Evolutionary conservation across 2,888 invertebrate species (phyloP).

Genomic region (Elegia similella): DNA sequence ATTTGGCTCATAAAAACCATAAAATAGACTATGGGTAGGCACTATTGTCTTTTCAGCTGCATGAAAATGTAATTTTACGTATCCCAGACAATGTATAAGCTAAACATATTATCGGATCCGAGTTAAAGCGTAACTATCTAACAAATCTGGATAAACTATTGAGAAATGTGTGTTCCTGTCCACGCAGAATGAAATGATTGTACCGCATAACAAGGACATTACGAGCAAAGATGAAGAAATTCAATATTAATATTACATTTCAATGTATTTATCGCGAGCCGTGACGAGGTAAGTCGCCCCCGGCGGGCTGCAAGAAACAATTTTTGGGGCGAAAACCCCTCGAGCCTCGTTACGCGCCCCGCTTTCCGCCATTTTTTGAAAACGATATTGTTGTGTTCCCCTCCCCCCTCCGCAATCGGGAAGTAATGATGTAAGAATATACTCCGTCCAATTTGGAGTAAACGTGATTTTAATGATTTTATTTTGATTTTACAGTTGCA

Average conservation of each 20-base stretch:
- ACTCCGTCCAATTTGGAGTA: slow-evolving; percentile 40
- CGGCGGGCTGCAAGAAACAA: slow-evolving; percentile 40
- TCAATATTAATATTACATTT: neutral
- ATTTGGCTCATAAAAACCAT: too few relatives aligned
- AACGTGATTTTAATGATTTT: slow-evolving; percentile 36
- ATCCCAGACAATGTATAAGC: too few relatives aligned
- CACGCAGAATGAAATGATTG: too few relatives aligned
- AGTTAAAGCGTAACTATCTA: too few relatives aligned
- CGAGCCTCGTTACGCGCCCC: slow-evolving; percentile 37
- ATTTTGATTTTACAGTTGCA: slow-evolving; percentile 5
- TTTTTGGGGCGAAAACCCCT: slow-evolving; percentile 37
- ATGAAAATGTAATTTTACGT: too few relatives aligned
- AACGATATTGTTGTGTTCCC: slow-evolving; percentile 54
- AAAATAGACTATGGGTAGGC: too few relatives aligned
- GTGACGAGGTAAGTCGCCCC: slow-evolving; percentile 21
- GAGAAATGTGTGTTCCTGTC: too few relatives aligned
- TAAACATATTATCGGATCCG: too few relatives aligned
- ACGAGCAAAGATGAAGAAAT: neutral
- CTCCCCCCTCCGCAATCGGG: neutral
- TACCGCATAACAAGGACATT: neutral
- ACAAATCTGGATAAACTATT: too few relatives aligned
- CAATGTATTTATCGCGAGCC: slow-evolving; percentile 10
- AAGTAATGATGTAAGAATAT: slow-evolving; percentile 45
- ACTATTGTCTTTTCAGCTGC: too few relatives aligned
- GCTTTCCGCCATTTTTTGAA: slow-evolving; percentile 49